Evolutionary conservation across 2,113 vertebrate species (phyloP), one percentile per base, ranked within the genome.

Genomic region (Reinhardtius hippoglossoides): DNA sequence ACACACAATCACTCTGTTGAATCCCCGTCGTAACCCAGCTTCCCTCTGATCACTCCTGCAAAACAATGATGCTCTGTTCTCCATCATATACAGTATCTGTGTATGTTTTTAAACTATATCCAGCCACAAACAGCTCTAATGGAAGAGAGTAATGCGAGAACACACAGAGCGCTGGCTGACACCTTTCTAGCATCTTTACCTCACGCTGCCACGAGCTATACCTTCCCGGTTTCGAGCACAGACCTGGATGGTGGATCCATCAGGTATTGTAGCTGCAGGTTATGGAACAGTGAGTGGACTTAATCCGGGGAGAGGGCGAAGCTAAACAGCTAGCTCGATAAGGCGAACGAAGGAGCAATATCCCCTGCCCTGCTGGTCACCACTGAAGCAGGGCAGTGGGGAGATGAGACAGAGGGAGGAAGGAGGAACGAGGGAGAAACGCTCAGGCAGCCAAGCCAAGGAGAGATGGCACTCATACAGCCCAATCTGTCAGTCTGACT

Each of bases 401-500:
- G 40, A 77, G 76, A 84, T 66, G 86, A 88, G 72, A 78, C 20
- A n/a, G 68, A 74, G 72, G 24, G 69, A 66, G 71, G 76, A 82
- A 44, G 58, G 15, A 80, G 84, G 68, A 84, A 73, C 2, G 16
- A 75, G 70, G 68, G 67, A 87, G 83, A 70, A 82, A 78, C 9
- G 71, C 80, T 79, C 74, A 60, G 77, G 73, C 80, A 87, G 84
- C 84, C 88, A 89, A 86, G 87, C 79, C 75, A 76, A 89, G 76
- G 87, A 89, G 85, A 91, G 85, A 91, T 93, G 91, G 91, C 92
- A 91, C 84, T 85, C 86, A 67, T 77, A 89, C 86, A 92, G 78
- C 75, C 82, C 94, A 93, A 94, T 94, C 93, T 93, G 92, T 92
- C 89, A 86, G 90, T 93, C 88, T 91, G 70, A 89, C 78, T 80